Evolutionary conservation across 2,888 invertebrate genomes (phyloP), one percentile per base, ranked within the genome.

Genomic region (Polyploca ridens): DNA sequence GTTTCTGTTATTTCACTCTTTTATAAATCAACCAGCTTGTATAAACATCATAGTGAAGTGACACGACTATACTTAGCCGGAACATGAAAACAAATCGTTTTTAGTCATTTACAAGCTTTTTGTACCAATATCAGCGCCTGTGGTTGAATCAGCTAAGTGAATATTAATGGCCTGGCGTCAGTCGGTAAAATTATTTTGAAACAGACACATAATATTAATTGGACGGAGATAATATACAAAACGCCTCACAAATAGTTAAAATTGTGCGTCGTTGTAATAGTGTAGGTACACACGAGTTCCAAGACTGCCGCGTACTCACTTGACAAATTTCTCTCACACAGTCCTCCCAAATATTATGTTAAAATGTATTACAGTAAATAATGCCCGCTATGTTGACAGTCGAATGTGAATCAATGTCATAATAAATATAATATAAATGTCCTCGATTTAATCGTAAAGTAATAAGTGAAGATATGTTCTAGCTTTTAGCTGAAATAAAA

Each of bases 191-290:
- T 71, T 69, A 79, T 71, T 71, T 79, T 73, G 72, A 83, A 82
- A 81, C 76, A 76, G 76, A 83, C 75, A 81, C 79, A 82, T 81
- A 85, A 83, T 86, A 81, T 81, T 82, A 79, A 85, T 81, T 91
- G 92, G 92, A 92, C 91, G 92, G 92, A 92, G 86, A 89, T 82
- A 88, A 85, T 79, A 74, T 80, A 78, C 3, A 41, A 41, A 87
- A 88, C 82, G 82, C 77, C 85, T 83, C 78, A 76, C 77, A 84
- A 83, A 83, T 71, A 85, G 84, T 81, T 85, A 85, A 85, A 89
- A 88, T 91, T 91, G 91, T 92, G 91, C 91, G 91, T 86, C 81
- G 73, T 76, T 74, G 72, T 78, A 82, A 74, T 78, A 79, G 74
- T 80, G 73, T 69, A 67, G 66, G 71, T 44, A 68, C 33, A 70